Base-by-base conservation (phyloP, 2,113 vertebrate genomes). In the Megalops atlanticus region DNA sequence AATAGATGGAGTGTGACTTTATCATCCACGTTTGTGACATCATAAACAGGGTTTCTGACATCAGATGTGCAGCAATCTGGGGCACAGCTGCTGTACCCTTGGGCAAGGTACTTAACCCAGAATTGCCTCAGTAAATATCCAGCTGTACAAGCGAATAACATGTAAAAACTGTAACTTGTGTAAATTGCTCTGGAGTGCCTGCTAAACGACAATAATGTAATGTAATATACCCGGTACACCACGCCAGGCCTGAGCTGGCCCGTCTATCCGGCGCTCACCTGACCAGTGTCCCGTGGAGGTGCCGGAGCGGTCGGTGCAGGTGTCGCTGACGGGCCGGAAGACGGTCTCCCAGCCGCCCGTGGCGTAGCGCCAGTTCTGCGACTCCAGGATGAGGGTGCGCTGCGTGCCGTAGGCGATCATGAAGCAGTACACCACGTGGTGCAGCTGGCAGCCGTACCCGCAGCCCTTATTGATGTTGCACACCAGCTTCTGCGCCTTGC, bases 381-480 rank as follows among this genome's bases (percentile, higher is more conserved):
- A 97, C 88, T 97, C 95, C 77, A 97, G 84, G 84, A 97, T 95
- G 16, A 97, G 94, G 0, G 96, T 97, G 72, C 96, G 87, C 87
- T 93, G 93, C 0, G 96, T 97, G 83, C 96, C 96, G 39, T 96
- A 97, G 0, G 96, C 96, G 21, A 97, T 96, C 96, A 97, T 96
- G 90, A 97, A 96, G 89, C 96, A 97, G 80, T 97, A 97, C 74
- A 96, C 95, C 36, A 97, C 95, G 1, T 97, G 96, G 89, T 97
- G 96, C n/a, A 97, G 95, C 41, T 97, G 96, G 88, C 96, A 97
- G 47, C 96, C 96, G 38, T 96, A 97, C 81, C 96, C 96, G 88
- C 96, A 97, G 84, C 96, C 96, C 86, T 97, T 97, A 93, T 97
- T 97, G 88, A 97, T 97, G 87, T 97, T 97, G 71, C 96, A 97